Conservation (phyloP, 1,140 invertebrate species). For the Nixonia krombeini region DNA sequence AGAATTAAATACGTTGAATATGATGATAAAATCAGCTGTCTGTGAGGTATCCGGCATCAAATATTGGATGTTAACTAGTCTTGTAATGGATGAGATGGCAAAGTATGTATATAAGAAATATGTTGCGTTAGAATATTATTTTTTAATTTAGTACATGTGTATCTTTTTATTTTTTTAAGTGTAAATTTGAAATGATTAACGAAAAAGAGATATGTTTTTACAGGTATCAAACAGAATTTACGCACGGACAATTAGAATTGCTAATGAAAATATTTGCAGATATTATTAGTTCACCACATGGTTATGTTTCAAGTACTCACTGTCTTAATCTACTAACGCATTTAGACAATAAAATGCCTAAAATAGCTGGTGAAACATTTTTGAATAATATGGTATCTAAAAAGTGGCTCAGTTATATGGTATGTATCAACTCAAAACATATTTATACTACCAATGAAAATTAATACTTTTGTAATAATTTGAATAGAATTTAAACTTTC, state of each 20-base stretch:
- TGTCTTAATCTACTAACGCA: slow-evolving; percentile 55
- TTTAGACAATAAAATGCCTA: slow-evolving; percentile 40
- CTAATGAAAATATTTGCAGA: slow-evolving; percentile 52
- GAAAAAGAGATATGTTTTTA: slow-evolving; percentile 7
- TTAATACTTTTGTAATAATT: too few species aligned
- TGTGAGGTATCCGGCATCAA: slow-evolving; percentile 24
- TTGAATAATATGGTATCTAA: slow-evolving; percentile 42
- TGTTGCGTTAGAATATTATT: slow-evolving; percentile 7
- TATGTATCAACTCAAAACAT: too few species aligned
- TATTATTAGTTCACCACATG: slow-evolving; percentile 50
- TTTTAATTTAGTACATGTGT: background rate
- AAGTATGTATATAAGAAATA: background rate
- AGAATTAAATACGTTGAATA: slow-evolving; percentile 39
- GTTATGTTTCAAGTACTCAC: slow-evolving; percentile 49
- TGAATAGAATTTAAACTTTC: too few species aligned
- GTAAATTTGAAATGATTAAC: slow-evolving; percentile 2
- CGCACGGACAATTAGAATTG: slow-evolving; percentile 43
- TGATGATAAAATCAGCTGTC: slow-evolving; percentile 20
- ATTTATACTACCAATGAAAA: too few species aligned
- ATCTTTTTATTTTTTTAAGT: background rate
- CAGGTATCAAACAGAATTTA: slow-evolving; percentile 46
- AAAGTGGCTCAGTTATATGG: slow-evolving; percentile 54
- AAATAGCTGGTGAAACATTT: slow-evolving; percentile 51
- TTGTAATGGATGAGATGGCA: background rate
- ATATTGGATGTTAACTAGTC: slow-evolving; percentile 24